Conservation (phyloP, 2,797 vertebrate species). For the Labeo calbasu region DNA sequence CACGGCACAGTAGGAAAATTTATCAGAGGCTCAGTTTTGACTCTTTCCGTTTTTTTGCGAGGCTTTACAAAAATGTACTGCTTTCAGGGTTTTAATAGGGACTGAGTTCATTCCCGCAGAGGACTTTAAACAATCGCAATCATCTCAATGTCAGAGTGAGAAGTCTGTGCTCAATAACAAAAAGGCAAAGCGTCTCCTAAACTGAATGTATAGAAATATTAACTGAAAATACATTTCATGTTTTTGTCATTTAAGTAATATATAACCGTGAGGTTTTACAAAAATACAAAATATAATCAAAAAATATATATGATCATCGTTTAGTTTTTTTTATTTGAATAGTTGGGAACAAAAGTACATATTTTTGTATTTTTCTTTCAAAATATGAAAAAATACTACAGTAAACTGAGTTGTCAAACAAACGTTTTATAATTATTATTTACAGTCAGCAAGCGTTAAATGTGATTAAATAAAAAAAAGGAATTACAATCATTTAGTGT, state of each 20-base stretch:
- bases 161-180: slow-evolving; percentile 67
- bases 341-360: neutral
- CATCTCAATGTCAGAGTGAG: slow-evolving; percentile 36
- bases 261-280: neutral
- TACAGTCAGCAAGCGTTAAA: neutral
- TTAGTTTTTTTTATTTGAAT: neutral
- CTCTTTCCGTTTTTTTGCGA: slow-evolving; percentile 13
- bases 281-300: neutral
- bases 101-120: slow-evolving; percentile 14
- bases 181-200: neutral
- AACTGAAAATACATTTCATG: no score
- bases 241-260: neutral
- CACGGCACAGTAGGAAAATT: slow-evolving; percentile 44
- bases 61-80: slow-evolving; percentile 15
- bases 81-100: slow-evolving; percentile 37
- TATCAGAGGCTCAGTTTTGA: slow-evolving; percentile 40
- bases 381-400: neutral
- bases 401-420: neutral
- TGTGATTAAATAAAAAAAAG: neutral
- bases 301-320: neutral
- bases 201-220: slow-evolving; percentile 14
- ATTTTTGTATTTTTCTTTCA: neutral
- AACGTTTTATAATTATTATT: neutral
- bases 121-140: slow-evolving; percentile 18
- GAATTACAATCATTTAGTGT: neutral